Evolutionary conservation across 2,113 vertebrate species (phyloP), one percentile per base, ranked within the genome.

Genomic region (Ellobius talpinus): DNA sequence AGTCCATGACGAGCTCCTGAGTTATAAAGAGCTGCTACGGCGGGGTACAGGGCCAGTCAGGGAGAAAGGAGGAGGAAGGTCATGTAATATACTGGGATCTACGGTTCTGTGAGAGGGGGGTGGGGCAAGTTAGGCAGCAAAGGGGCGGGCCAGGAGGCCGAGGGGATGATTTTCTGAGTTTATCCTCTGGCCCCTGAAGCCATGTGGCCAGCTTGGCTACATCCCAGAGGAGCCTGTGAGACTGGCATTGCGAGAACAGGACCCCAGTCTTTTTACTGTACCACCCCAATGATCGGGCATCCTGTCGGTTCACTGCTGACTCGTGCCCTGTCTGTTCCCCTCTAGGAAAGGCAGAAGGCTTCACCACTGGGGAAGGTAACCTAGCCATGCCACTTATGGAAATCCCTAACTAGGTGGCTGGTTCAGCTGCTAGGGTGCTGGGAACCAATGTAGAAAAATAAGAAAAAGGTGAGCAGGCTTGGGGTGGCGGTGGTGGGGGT

Each of bases 281-380:
- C 31, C 11, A 13, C 45, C 65, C 21, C 19, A 1, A 23, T 1
- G 1, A 16, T 21, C 1, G 2, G 36, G n/a, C n/a, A 16, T 52
- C 66, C 42, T 47, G 45, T 70, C n/a, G 2, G 26, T 3, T 65
- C 7, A 0, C 23, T 63, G 73, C 39, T 26, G 36, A 87, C n/a
- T 47, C 50, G 52, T 9, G 33, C n/a, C 66, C 36, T 21, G 6
- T 26, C 65, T 72, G 77, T 10, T 72, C 24, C 89, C 47, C 58
- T 23, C 24, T 8, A 42, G 61, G 4, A 87, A 47, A 73, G n/a
- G 2, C 14, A 39, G 12, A 12, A 31, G 12, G 16, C 21, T 45
- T 24, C 76, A 39, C 73, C 66, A 26, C 52, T 66, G 86, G 61
- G 81, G 65, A 86, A 81, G 31, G 33, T 65, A 68, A 93, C 66